A percentile compares a stretch with the other conserved stretches of the same genome.
These are phyloP conservation scores for Piscicola geometra DNA, from an alignment of 2,888 invertebrate species.

Conservation along the genomic window DNA sequence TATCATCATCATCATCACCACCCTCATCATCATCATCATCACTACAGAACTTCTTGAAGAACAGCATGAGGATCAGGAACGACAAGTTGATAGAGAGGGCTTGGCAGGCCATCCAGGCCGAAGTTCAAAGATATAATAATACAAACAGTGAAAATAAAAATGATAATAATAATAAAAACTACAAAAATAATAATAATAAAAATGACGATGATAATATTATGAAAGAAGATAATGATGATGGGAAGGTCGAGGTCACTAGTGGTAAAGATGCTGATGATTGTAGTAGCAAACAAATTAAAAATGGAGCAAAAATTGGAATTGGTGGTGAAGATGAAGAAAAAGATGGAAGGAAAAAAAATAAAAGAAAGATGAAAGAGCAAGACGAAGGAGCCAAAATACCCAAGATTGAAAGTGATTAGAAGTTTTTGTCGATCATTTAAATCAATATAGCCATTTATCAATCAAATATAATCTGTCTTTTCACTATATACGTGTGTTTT, in stretches of 20 bases:
- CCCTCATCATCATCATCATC: too few species aligned
- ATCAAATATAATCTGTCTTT: too few species aligned
- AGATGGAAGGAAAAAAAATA: neutral
- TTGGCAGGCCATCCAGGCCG: conserved; percentile 6
- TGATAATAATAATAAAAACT: neutral
- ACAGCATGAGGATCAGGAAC: conserved; percentile 1
- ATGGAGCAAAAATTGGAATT: neutral
- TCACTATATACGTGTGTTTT: too few species aligned
- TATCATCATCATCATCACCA: too few species aligned
- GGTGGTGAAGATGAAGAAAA: neutral
- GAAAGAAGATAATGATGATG: neutral
- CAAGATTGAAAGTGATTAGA: neutral
- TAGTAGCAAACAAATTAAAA: neutral
- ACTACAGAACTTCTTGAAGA: conserved; percentile 1
- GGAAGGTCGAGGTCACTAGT: neutral
- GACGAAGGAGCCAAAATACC: neutral
- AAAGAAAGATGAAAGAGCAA: neutral
- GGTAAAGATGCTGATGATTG: neutral
- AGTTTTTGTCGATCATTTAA: too few species aligned
- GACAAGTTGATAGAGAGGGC: neutral
- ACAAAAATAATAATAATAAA: neutral
- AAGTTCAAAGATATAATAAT: conserved; percentile 11
- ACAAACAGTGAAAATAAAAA: neutral
- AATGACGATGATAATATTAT: neutral
- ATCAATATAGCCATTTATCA: too few species aligned